phyloP scores from a whole-genome alignment of 2,113 vertebrate species.

The Sinocyclocheilus grahami region DNA sequence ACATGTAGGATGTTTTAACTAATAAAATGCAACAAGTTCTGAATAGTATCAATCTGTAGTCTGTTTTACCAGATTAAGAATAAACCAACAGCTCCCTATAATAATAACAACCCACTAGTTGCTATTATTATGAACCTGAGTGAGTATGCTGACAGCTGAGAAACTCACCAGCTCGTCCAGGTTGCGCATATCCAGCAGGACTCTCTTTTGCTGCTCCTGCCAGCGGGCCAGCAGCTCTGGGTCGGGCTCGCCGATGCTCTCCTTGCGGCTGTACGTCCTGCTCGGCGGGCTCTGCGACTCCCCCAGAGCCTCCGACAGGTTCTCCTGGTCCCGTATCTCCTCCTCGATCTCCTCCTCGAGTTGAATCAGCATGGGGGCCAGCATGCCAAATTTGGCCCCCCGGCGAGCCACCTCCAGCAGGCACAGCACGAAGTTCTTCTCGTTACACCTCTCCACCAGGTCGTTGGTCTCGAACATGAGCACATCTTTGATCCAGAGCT shows the following conservation, averaged over 20 bases:
- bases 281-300: slow-evolving; percentile 62
- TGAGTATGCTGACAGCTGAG: not conserved
- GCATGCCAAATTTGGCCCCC: slow-evolving; percentile 91
- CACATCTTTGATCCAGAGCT: slow-evolving; percentile 92
- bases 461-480: slow-evolving; percentile 99
- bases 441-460: slow-evolving; percentile 91
- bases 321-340: slow-evolving; percentile 84
- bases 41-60: not conserved
- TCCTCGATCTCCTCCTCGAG: slow-evolving; percentile 96
- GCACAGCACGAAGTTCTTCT: slow-evolving; percentile 95
- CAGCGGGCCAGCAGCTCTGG: slow-evolving; percentile 70
- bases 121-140: not conserved
- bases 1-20: not conserved
- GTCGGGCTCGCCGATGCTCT: slow-evolving; percentile 66
- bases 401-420: slow-evolving; percentile 92
- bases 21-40: not conserved
- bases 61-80: no score
- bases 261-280: slow-evolving; percentile 66
- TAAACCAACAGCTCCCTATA: no score
- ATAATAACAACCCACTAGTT: not conserved
- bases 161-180: slow-evolving; percentile 93
- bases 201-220: slow-evolving; percentile 80
- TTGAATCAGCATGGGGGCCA: slow-evolving; percentile 94
- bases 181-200: slow-evolving; percentile 88
- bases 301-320: slow-evolving; percentile 54